Percentiles rank a stretch among this genome's conserved stretches.
Evolutionary conservation across 2,113 vertebrate species (phyloP).

Genomic region (Mormyrus iriodes): DNA sequence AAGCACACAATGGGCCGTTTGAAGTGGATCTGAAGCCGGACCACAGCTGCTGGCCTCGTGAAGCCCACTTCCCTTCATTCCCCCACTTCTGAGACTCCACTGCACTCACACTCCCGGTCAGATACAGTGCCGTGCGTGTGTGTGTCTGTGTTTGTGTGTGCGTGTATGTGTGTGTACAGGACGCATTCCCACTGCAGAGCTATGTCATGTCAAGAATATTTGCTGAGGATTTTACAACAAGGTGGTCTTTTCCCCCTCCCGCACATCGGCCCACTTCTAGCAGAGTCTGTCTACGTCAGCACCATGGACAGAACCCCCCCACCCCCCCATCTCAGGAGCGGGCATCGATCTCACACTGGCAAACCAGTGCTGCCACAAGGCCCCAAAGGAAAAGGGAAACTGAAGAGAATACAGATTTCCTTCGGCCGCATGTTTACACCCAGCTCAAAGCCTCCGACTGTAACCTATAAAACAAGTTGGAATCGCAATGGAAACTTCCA

Average conservation of each 20-base stretch:
- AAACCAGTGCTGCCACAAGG: background rate
- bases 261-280: background rate
- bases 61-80: background rate
- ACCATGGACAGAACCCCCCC: constrained; percentile 22
- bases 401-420: background rate
- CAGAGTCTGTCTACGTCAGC: constrained; percentile 4
- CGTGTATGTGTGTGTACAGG: background rate
- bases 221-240: background rate
- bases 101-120: background rate
- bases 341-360: background rate
- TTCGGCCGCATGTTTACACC: background rate
- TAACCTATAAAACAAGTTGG: background rate
- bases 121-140: background rate
- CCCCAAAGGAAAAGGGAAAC: background rate
- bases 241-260: background rate
- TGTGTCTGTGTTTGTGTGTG: background rate
- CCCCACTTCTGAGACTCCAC: background rate
- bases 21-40: background rate
- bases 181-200: background rate
- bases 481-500: background rate
- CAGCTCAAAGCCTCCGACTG: background rate
- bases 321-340: background rate
- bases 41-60: background rate
- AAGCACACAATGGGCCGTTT: constrained; percentile 1
- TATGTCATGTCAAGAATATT: background rate